Evolutionary conservation across 2,797 vertebrate species (phyloP).

Genomic region (Characodon lateralis): DNA sequence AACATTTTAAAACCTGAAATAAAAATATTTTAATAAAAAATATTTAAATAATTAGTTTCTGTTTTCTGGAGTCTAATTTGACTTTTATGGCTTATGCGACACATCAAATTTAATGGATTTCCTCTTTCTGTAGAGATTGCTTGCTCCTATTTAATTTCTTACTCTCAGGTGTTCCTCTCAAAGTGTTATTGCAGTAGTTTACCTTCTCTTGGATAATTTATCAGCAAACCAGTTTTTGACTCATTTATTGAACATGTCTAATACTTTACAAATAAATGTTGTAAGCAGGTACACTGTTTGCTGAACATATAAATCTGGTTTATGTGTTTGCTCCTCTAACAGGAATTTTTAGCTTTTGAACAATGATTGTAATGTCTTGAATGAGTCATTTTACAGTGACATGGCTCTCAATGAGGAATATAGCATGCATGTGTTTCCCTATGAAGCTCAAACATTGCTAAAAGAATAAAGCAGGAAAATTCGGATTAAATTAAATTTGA

Average conservation of each 20-base stretch:
- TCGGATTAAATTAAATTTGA: constrained; percentile 14
- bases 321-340: background rate
- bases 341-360: background rate
- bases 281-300: background rate
- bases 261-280: background rate
- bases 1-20: background rate
- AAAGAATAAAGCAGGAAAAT: constrained; percentile 18
- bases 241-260: constrained; percentile 3
- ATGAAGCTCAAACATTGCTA: background rate
- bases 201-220: constrained; percentile 55
- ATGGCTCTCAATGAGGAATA: background rate
- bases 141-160: constrained; percentile 7
- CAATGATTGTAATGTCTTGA: background rate
- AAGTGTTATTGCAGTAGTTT: constrained; percentile 23
- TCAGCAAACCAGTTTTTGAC: constrained; percentile 18
- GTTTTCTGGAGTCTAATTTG: background rate
- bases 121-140: background rate
- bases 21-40: background rate
- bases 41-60: background rate
- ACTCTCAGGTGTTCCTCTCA: constrained; percentile 15
- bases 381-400: background rate
- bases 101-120: background rate
- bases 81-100: constrained; percentile 10
- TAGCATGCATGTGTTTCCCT: background rate
- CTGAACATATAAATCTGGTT: background rate